These are phyloP conservation scores for Protobothrops flavoviridis DNA, from an alignment of 2,113 vertebrate species.

Conservation along the genomic window DNA sequence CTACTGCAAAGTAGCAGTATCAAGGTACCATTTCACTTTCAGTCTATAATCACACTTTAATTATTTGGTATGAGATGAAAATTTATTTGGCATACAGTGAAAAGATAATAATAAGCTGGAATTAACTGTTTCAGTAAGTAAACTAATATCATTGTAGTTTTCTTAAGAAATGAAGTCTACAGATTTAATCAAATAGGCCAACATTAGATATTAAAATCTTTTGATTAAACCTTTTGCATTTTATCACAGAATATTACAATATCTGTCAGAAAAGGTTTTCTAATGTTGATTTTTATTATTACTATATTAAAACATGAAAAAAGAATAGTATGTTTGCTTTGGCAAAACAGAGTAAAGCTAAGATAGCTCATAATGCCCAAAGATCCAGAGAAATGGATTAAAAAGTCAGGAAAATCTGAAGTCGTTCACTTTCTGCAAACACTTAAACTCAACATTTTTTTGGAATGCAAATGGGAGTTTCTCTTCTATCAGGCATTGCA, in stretches of 20 bases:
- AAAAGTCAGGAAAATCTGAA: background rate
- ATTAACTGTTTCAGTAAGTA: conserved; percentile 51
- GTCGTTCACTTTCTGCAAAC: background rate
- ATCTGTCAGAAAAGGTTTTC: conserved; percentile 35
- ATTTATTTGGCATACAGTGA: conserved; percentile 30
- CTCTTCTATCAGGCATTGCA: background rate
- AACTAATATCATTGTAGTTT: conserved; percentile 49
- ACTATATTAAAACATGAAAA: conserved; percentile 29
- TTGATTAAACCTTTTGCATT: conserved; percentile 49
- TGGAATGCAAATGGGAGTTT: background rate
- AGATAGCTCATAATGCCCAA: background rate
- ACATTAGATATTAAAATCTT: conserved; percentile 44
- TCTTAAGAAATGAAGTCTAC: conserved; percentile 35
- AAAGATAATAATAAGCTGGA: conserved; percentile 45
- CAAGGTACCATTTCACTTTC: conserved; percentile 17
- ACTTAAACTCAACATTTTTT: background rate
- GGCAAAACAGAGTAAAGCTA: conserved; percentile 26
- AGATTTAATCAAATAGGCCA: conserved; percentile 49
- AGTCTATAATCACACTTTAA: conserved; percentile 26
- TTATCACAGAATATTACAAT: conserved; percentile 35
- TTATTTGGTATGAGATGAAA: conserved; percentile 35
- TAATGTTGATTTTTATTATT: conserved; percentile 34
- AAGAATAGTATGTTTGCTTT: conserved; percentile 25
- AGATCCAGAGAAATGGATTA: background rate
- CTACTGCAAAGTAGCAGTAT: conserved; percentile 23